Conservation (phyloP, 1,140 invertebrate species). For the Rhopalosiphum padi region DNA sequence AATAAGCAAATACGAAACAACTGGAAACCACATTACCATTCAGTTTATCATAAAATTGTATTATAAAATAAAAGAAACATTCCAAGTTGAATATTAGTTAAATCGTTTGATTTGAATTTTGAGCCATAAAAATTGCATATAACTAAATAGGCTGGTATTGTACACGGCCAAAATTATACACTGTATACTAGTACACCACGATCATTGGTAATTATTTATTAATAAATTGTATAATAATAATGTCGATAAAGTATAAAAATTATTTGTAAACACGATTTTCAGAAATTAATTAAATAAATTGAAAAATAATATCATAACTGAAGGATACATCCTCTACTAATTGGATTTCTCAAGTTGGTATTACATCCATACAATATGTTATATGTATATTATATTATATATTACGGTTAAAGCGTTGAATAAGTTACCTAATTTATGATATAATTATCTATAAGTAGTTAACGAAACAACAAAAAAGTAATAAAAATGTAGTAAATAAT, state of each 20-base stretch:
- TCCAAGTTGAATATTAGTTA: not conserved
- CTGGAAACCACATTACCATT: not conserved
- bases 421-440: too few relatives aligned
- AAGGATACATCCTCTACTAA: not conserved
- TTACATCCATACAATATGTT: not conserved
- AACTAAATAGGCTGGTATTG: not conserved
- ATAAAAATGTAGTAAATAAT: too few relatives aligned
- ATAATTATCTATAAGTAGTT: too few relatives aligned
- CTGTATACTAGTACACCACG: not conserved
- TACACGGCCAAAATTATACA: not conserved
- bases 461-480: not conserved
- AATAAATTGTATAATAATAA: not conserved
- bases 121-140: not conserved
- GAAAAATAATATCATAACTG: too few relatives aligned
- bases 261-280: too few relatives aligned
- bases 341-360: not conserved
- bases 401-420: too few relatives aligned
- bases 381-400: too few relatives aligned
- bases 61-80: not conserved
- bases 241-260: not conserved
- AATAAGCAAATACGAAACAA: not conserved
- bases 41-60: not conserved
- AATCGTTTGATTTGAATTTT: not conserved
- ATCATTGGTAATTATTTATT: not conserved
- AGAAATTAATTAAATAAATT: too few relatives aligned